Evolutionary conservation across 2,888 invertebrate species (phyloP).

Genomic region (Hyppa rectilinea): DNA sequence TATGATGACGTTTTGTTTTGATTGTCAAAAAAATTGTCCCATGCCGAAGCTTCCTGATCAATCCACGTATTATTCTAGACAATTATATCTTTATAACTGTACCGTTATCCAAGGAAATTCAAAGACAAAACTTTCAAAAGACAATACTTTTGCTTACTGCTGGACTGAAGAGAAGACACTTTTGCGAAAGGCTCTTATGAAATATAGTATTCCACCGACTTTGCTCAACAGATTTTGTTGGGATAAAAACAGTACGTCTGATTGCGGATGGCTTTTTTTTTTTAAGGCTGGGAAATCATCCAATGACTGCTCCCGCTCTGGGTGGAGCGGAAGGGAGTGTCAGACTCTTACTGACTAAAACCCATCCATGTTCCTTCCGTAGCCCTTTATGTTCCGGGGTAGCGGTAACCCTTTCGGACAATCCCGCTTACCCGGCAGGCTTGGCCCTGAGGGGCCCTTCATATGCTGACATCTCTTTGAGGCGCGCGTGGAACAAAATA

Average conservation of each 20-base stretch:
- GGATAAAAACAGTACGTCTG: constrained; percentile 60
- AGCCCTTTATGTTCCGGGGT: too few species aligned
- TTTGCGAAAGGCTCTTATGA: constrained; percentile 46
- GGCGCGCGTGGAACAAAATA: constrained; percentile 71
- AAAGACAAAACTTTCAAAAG: constrained; percentile 55
- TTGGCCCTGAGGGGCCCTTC: too few species aligned
- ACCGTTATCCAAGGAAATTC: constrained; percentile 68
- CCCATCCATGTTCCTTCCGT: too few species aligned
- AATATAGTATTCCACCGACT: constrained; percentile 58
- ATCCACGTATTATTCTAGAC: constrained; percentile 59
- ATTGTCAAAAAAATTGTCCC: constrained; percentile 33
- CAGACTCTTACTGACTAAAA: too few species aligned
- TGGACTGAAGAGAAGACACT: constrained; percentile 61
- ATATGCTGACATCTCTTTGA: too few species aligned
- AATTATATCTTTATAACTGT: constrained; percentile 72
- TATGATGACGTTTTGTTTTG: constrained; percentile 35
- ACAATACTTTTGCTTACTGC: constrained; percentile 64
- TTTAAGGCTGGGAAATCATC: too few species aligned
- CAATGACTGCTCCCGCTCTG: too few species aligned
- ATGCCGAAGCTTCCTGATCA: constrained; percentile 67
- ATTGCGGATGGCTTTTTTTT: constrained; percentile 71
- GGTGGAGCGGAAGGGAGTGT: too few species aligned
- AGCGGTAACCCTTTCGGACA: too few species aligned
- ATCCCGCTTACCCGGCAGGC: too few species aligned
- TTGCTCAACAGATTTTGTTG: constrained; percentile 32